Percentiles rank a stretch among this genome's conserved stretches.
These are phyloP conservation scores for Bruchidius siliquastri DNA, from an alignment of 2,888 invertebrate species.

Conservation along the genomic window DNA sequence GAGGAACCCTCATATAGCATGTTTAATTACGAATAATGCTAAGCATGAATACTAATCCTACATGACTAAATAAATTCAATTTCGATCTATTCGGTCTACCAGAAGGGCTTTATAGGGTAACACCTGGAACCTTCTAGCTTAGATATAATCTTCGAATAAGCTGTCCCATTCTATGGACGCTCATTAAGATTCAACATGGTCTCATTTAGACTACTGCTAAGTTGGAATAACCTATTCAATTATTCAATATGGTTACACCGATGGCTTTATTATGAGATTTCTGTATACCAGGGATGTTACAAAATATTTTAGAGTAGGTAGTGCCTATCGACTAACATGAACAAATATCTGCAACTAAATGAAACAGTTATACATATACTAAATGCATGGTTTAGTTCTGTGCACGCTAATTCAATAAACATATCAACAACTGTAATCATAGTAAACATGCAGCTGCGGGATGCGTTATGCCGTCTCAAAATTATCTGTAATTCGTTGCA, in stretches of 20 bases:
- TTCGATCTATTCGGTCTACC: not conserved
- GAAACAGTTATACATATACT: too few species aligned
- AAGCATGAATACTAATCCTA: not conserved
- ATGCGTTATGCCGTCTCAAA: too few species aligned
- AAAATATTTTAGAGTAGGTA: too few species aligned
- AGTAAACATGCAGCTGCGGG: too few species aligned
- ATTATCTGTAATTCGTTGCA: too few species aligned
- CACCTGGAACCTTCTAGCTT: not conserved
- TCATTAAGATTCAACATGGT: not conserved
- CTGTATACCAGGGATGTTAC: too few species aligned
- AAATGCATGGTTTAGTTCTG: too few species aligned
- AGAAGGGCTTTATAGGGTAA: not conserved
- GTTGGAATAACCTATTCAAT: not conserved
- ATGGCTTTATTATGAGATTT: not conserved
- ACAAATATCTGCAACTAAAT: too few species aligned
- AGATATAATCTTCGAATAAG: not conserved
- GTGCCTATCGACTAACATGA: too few species aligned
- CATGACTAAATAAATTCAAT: not conserved
- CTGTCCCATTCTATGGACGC: not conserved
- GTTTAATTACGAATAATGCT: not conserved
- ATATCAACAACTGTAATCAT: too few species aligned
- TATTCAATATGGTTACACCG: not conserved
- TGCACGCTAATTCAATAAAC: too few species aligned
- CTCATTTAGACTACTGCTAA: not conserved
- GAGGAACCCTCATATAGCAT: not conserved